Percentiles rank a stretch among this genome's conserved stretches.
These are phyloP conservation scores for Esox niger DNA, from an alignment of 2,113 vertebrate genomes.

Conservation along the genomic window DNA sequence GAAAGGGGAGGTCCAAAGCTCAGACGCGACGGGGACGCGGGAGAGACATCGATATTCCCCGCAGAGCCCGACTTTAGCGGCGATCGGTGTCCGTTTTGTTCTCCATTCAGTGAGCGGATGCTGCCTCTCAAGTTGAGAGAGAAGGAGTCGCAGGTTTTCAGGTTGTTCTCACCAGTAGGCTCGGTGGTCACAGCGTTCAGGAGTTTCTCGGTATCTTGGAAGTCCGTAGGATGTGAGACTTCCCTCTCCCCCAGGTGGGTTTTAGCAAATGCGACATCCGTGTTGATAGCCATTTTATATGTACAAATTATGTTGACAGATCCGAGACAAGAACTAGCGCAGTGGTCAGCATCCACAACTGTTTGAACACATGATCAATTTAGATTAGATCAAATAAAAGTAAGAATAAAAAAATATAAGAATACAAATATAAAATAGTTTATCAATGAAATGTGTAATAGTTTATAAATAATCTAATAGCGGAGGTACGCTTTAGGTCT, in stretches of 20 bases:
- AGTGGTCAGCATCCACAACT: conserved; percentile 36
- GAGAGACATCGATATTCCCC: conserved; percentile 65
- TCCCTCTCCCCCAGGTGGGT: conserved; percentile 62
- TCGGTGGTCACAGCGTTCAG: conserved; percentile 63
- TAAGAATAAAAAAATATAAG: neutral
- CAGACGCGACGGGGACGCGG: conserved; percentile 74
- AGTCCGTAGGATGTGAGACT: conserved; percentile 65
- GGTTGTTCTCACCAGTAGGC: conserved; percentile 64
- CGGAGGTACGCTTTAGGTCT: conserved; percentile 36
- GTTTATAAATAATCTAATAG: conserved; percentile 10
- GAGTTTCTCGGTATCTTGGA: conserved; percentile 84
- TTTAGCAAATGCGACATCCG: conserved; percentile 67
- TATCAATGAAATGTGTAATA: no score
- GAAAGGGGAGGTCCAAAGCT: conserved; percentile 79
- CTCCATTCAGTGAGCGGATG: conserved; percentile 69
- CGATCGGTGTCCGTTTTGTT: conserved; percentile 80
- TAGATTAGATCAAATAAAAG: neutral
- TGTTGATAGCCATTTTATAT: conserved; percentile 75
- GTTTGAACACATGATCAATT: neutral
- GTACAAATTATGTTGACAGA: neutral
- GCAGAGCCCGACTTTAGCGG: conserved; percentile 77
- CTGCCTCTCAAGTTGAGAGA: conserved; percentile 69
- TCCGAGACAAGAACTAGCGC: conserved; percentile 14
- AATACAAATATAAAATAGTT: no score
- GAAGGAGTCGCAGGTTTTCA: conserved; percentile 74